Evolutionary conservation across 2,888 invertebrate species (phyloP), one percentile per base, ranked within the genome.

Genomic region (Pasiphila rectangulata): DNA sequence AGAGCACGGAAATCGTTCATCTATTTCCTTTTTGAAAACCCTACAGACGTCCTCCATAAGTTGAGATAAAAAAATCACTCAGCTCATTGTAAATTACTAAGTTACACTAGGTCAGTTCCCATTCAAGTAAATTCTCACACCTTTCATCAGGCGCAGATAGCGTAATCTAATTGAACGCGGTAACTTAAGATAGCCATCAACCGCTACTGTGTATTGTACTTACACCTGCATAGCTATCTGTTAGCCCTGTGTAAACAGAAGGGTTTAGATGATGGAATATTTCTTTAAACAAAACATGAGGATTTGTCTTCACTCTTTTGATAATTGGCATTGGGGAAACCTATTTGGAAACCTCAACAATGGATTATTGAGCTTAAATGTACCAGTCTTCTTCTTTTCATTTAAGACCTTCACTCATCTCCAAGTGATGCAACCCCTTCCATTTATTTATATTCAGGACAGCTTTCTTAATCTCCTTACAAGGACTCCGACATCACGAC

Each of bases 1-100:
- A n/a, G n/a, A n/a, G n/a, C n/a, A n/a, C n/a, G n/a, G n/a, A n/a
- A n/a, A n/a, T n/a, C n/a, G n/a, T n/a, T n/a, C n/a, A n/a, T n/a
- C n/a, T n/a, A n/a, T n/a, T n/a, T n/a, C n/a, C n/a, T n/a, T n/a
- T n/a, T n/a, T n/a, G n/a, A n/a, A n/a, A n/a, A 61, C 12, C 12
- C 55, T 44, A 54, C 48, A 48, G 36, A 54, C n/a, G n/a, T n/a
- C n/a, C n/a, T n/a, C n/a, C n/a, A n/a, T n/a, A 9, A 24, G 7
- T 24, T 9, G n/a, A 29, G 3, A 30, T 6, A 6, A 16, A n/a
- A 32, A 10, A 19, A 10, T 16, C 9, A 32, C 16, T n/a, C 27
- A 13, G 12, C 12, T 27, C 27, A 13, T 32, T 17, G 10, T 10
- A 15, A 9, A n/a, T 30, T n/a, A 10, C 16, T 19, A 9, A 46